Base-by-base conservation (phyloP, 2,113 vertebrate species). In the Amblyornis subalaris region DNA sequence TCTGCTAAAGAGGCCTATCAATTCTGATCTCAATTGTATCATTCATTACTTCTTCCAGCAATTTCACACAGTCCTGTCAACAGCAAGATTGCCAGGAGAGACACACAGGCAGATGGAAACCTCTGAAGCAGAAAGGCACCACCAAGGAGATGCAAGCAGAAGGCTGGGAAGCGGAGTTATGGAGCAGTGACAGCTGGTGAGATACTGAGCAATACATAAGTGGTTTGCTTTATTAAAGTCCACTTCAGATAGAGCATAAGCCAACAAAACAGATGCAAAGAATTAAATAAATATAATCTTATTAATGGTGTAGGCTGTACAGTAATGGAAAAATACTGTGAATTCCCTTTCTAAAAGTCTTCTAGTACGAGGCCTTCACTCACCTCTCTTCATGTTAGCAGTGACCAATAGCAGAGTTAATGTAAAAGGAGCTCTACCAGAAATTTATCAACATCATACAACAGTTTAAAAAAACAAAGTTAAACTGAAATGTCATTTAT, bases 241-340 rank as follows among this genome's bases (percentile, higher is more conserved):
- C 84, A 84, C 85, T 94, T 93, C 85, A 88, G 80, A 90, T 6
- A 94, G 4, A 94, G 85, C 95, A 84, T 26, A 96, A 79, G 91
- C 94, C 75, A 94, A 95, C 65, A 96, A 92, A 93, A 95, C 36
- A 96, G 75, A 95, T 91, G 89, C 90, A 96, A 91, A 88, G 31
- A 79, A 62, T 55, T 33, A 81, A 87, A 91, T 8, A 24, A 66
- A 53, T 44, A 72, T 38, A 85, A 82, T 71, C 48, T 81, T 92
- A 55, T 96, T 95, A 94, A 95, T 84, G 50, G 51, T 45, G 70
- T 18, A 75, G 53, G 71, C 70, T 79, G 74, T 86, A 77, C 42
- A 45, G 69, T 33, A 80, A 93, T 51, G 81, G 57, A 48, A 64
- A 83, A 85, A 47, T 1, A 61, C 28, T 14, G 36, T 72, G 10